Evolutionary conservation across 2,888 invertebrate genomes (phyloP).

Genomic region (Dryocosmus kuriphilus): DNA sequence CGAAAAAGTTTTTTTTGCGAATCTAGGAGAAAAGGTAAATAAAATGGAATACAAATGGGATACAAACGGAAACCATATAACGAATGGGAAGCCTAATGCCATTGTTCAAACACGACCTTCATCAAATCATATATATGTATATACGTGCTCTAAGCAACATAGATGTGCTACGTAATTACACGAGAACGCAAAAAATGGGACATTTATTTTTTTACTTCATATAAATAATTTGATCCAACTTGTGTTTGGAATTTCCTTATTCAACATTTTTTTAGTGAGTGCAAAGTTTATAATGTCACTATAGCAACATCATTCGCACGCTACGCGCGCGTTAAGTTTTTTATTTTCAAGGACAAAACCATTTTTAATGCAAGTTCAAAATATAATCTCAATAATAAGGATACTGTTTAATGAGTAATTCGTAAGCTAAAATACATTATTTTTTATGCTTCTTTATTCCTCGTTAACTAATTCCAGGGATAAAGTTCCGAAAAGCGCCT

Average conservation of each 20-base stretch:
- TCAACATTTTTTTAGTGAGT: background rate
- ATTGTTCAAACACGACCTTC: slow-evolving; percentile 21
- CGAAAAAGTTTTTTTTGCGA: no score
- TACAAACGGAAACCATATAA: background rate
- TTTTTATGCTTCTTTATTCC: no score
- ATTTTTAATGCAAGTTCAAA: no score
- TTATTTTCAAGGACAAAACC: no score
- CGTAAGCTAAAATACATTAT: no score
- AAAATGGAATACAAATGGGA: background rate
- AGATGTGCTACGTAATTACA: slow-evolving; percentile 16
- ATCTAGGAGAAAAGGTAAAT: no score
- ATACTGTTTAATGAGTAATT: no score
- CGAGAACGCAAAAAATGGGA: background rate
- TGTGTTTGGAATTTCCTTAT: background rate
- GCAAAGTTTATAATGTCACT: background rate
- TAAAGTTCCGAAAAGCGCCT: no score
- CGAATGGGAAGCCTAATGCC: background rate
- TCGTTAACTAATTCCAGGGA: no score
- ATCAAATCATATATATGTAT: slow-evolving; percentile 14
- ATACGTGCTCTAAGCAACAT: background rate
- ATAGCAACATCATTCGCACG: no score
- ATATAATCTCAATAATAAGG: no score
- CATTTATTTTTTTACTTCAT: background rate
- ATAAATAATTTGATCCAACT: background rate
- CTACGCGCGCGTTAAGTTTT: no score